A percentile compares a stretch with the other conserved stretches of the same genome.
These are phyloP conservation scores for Lacerta agilis DNA, from an alignment of 2,797 vertebrate genomes.

Conservation along the genomic window DNA sequence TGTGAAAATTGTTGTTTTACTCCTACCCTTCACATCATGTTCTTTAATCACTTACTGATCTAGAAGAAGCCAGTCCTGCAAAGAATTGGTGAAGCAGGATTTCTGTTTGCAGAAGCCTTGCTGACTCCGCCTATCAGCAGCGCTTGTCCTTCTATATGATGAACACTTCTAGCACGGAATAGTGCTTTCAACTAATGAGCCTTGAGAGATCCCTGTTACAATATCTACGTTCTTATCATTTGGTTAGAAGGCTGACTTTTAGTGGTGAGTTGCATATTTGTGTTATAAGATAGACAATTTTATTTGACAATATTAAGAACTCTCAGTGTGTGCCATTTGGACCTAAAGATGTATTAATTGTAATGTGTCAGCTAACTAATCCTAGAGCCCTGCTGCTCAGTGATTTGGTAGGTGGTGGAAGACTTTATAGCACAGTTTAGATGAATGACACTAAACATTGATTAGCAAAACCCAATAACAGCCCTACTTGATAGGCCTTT, in stretches of 20 bases:
- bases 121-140: not conserved
- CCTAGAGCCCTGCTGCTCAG: not conserved
- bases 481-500: not conserved
- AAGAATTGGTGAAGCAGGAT: not conserved
- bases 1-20: not conserved
- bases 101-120: not conserved
- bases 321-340: not conserved
- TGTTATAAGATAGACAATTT: not conserved
- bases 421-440: not conserved
- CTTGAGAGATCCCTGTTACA: not conserved
- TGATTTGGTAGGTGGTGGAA: constrained; percentile 5
- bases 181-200: not conserved
- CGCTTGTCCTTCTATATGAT: not conserved
- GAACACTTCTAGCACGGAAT: not conserved
- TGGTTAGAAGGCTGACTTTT: not conserved
- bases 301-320: not conserved
- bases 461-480: no score
- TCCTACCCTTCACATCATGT: not conserved
- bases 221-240: no score
- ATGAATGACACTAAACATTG: not conserved
- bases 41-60: not conserved
- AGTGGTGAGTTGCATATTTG: not conserved
- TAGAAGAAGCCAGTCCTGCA: not conserved
- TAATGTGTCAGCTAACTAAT: not conserved
- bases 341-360: not conserved